Evolutionary conservation across 2,888 invertebrate genomes (phyloP).

Genomic region (Halocaridina rubra): DNA sequence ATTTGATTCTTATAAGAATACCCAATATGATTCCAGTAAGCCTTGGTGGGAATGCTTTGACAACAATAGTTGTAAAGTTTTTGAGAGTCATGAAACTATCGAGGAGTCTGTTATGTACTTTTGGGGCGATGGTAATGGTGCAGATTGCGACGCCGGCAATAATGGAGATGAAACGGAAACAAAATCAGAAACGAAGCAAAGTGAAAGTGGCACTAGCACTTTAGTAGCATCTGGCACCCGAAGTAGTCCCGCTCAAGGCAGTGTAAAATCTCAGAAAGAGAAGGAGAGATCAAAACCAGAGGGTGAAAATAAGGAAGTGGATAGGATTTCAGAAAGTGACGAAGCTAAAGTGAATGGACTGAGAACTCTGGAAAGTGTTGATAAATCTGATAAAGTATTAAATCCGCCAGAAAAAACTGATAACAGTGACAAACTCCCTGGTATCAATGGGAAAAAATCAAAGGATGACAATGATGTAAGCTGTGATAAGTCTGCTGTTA

Average conservation of each 20-base stretch:
- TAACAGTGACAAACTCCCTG: neutral
- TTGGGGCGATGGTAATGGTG: slow-evolving; percentile 64
- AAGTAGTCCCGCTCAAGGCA: slow-evolving; percentile 4
- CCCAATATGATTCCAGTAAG: neutral
- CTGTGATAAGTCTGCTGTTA: slow-evolving; percentile 60
- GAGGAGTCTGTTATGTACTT: slow-evolving; percentile 65
- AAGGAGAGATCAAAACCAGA: slow-evolving; percentile 29
- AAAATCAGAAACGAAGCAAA: slow-evolving; percentile 37
- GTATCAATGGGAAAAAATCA: slow-evolving; percentile 66
- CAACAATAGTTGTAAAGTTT: slow-evolving; percentile 1
- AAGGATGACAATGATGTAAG: slow-evolving; percentile 56
- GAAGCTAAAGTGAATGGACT: slow-evolving; percentile 53
- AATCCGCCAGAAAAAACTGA: neutral
- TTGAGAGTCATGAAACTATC: slow-evolving; percentile 23
- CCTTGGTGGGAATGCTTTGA: slow-evolving; percentile 63
- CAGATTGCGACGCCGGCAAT: slow-evolving; percentile 71
- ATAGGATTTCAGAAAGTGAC: slow-evolving; percentile 40
- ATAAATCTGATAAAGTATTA: slow-evolving; percentile 21
- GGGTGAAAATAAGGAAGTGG: slow-evolving; percentile 24
- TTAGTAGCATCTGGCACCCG: neutral
- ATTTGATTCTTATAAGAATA: slow-evolving; percentile 54
- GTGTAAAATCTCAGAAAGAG: slow-evolving; percentile 32
- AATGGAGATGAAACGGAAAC: slow-evolving; percentile 67
- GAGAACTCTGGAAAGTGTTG: slow-evolving; percentile 38
- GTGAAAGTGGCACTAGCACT: slow-evolving; percentile 29